Percentiles rank a stretch among this genome's conserved stretches.
Evolutionary conservation across 2,888 invertebrate genomes (phyloP).

Genomic region (Cosmorhoe ocellata): DNA sequence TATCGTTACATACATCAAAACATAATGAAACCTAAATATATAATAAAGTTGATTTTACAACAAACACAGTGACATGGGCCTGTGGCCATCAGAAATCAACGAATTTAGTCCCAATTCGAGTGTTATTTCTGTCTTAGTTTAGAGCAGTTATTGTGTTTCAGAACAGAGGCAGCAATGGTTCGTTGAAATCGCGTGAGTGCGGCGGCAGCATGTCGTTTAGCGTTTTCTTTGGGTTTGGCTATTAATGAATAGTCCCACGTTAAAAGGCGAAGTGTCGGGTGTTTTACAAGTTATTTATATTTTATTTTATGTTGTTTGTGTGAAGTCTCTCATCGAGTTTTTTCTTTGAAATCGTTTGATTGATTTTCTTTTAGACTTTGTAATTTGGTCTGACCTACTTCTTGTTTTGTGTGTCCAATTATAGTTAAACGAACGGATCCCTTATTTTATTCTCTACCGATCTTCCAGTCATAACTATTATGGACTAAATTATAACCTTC

Average conservation of each 20-base stretch:
- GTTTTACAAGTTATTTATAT: conserved; percentile 28
- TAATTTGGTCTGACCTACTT: conserved; percentile 17
- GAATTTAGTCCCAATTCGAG: conserved; percentile 52
- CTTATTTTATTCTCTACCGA: no score
- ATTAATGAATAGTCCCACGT: conserved; percentile 50
- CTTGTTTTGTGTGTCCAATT: not conserved
- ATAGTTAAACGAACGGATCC: no score
- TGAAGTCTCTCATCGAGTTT: conserved; percentile 39
- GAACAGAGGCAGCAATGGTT: conserved; percentile 74
- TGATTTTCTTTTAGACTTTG: conserved; percentile 19
- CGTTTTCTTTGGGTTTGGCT: conserved; percentile 45
- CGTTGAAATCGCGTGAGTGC: conserved; percentile 54
- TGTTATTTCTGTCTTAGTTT: conserved; percentile 56
- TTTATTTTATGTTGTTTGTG: conserved; percentile 28
- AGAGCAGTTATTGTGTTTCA: conserved; percentile 33
- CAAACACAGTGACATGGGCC: conserved; percentile 33
- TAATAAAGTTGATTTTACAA: conserved; percentile 3
- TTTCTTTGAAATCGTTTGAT: conserved; percentile 33
- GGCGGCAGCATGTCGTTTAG: conserved; percentile 53
- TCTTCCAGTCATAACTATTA: no score
- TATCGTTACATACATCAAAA: no score
- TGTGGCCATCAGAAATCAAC: not conserved
- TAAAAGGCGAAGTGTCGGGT: conserved; percentile 33
- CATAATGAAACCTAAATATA: no score
- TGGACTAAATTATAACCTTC: no score